Conservation (phyloP, 2,888 invertebrate species). For the Hypercompe scribonia region DNA sequence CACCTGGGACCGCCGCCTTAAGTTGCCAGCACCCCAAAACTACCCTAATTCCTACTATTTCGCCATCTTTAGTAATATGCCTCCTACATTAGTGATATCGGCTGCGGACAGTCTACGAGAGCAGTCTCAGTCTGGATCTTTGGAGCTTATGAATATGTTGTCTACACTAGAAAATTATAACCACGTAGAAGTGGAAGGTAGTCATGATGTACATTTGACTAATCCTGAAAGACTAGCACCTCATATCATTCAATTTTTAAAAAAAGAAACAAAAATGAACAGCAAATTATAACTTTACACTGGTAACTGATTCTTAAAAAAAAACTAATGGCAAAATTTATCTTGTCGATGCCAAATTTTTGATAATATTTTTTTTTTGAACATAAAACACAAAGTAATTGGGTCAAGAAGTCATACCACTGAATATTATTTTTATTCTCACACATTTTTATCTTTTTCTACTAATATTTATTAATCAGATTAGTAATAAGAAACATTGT, state of each 20-base stretch:
- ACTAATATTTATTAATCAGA: not conserved
- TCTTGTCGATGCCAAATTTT: not conserved
- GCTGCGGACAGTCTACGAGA: constrained; percentile 48
- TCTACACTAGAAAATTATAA: constrained; percentile 39
- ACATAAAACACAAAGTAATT: not conserved
- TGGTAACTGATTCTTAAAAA: not conserved
- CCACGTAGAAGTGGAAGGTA: constrained; percentile 75
- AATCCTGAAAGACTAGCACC: constrained; percentile 82
- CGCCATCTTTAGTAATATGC: constrained; percentile 56
- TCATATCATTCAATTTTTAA: constrained; percentile 70
- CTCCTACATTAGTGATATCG: constrained; percentile 64
- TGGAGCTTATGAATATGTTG: constrained; percentile 16
- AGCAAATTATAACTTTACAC: constrained; percentile 31
- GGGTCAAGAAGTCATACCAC: not conserved
- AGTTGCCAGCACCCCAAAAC: constrained; percentile 60
- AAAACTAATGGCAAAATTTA: not conserved
- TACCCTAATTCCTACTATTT: constrained; percentile 64
- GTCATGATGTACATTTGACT: constrained; percentile 88
- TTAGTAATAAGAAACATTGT: not conserved
- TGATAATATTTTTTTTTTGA: not conserved
- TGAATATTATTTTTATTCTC: not conserved
- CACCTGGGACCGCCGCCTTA: constrained; percentile 71
- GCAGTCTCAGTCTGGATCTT: constrained; percentile 27
- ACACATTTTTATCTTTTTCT: not conserved
- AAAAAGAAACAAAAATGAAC: constrained; percentile 18